phyloP scores from a whole-genome alignment of 1,140 invertebrate species.

The Solenopsis invicta region DNA sequence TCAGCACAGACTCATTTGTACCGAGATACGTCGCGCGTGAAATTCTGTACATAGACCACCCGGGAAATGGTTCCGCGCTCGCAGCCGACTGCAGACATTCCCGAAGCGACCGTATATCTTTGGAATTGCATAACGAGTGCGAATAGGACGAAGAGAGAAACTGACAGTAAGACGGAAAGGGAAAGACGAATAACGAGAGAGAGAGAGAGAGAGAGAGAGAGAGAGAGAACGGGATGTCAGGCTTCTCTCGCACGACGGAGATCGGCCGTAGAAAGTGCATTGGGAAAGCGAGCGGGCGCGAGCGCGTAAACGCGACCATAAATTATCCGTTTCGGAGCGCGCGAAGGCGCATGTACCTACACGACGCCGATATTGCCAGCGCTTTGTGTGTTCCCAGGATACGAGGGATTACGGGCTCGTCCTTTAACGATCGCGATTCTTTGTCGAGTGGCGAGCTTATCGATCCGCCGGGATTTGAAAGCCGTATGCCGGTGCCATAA shows the following conservation, averaged over 20 bases:
- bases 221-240: conserved; percentile 53
- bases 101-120: conserved; percentile 77
- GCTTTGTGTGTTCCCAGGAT: conserved; percentile 49
- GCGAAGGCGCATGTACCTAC: conserved; percentile 25
- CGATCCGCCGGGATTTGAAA: conserved; percentile 44
- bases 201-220: conserved; percentile 16
- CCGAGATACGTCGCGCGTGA: conserved; percentile 33
- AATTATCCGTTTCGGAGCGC: conserved; percentile 76
- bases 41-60: conserved; percentile 64
- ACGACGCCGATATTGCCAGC: conserved; percentile 61
- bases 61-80: conserved; percentile 68
- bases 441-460: conserved; percentile 55
- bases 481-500: neutral
- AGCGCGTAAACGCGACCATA: conserved; percentile 77
- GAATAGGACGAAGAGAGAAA: conserved; percentile 53
- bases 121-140: conserved; percentile 73
- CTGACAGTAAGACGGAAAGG: conserved; percentile 14
- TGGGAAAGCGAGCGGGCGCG: conserved; percentile 79
- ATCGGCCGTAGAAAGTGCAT: conserved; percentile 72
- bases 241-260: conserved; percentile 60
- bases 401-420: conserved; percentile 59
- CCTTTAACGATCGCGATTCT: conserved; percentile 63
- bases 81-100: conserved; percentile 76
- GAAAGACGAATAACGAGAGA: conserved; percentile 51
- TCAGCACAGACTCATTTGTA: neutral